These are phyloP conservation scores for Lepidochitona cinerea DNA, from an alignment of 2,888 invertebrate species.

Conservation along the genomic window DNA sequence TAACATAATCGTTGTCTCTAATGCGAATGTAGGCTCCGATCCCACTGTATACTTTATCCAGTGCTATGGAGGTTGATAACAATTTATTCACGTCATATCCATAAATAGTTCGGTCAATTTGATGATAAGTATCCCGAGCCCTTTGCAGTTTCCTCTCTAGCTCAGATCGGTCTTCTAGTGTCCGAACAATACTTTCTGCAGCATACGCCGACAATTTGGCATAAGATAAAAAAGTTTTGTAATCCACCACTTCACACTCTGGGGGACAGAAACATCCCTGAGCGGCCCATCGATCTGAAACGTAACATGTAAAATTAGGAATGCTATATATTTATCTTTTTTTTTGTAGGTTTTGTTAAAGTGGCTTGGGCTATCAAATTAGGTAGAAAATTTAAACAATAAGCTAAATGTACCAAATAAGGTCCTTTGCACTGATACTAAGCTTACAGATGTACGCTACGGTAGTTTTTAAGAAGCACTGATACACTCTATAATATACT, in stretches of 20 bases:
- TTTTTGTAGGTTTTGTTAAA: too few species aligned
- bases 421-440: too few species aligned
- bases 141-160: background rate
- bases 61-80: background rate
- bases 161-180: background rate
- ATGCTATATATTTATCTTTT: too few species aligned
- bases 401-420: too few species aligned
- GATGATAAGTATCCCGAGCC: background rate
- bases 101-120: background rate
- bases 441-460: too few species aligned
- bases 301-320: too few species aligned
- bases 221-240: background rate
- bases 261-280: background rate
- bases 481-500: background rate
- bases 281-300: background rate
- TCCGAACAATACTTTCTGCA: slow-evolving; percentile 3
- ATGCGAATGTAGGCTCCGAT: background rate
- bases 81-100: background rate
- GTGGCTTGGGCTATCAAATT: too few species aligned
- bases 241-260: background rate
- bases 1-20: background rate
- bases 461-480: too few species aligned
- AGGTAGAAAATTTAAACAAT: too few species aligned
- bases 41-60: background rate
- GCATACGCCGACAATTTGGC: slow-evolving; percentile 4